Evolutionary conservation across 2,797 vertebrate genomes (phyloP), one percentile per base, ranked within the genome.

Genomic region (Echiichthys vipera): DNA sequence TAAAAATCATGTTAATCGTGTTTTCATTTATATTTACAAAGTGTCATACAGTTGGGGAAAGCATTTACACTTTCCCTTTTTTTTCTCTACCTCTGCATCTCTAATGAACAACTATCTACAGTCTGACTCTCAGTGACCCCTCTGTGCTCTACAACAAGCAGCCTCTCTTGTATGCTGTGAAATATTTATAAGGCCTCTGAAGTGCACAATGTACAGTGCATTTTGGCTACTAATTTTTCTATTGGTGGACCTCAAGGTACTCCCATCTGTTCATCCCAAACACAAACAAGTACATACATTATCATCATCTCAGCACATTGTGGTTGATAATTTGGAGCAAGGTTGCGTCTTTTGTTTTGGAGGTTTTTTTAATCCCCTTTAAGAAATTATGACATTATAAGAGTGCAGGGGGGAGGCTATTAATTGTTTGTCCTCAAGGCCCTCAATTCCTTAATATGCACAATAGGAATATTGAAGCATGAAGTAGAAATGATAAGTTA

Each of bases 111-210:
- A 43, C 43, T 63, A 74, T 57, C 32, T 79, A 51, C 46, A 36
- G 14, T 66, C 69, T 71, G 74, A 69, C 70, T 78, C 55, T 17
- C n/a, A 20, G 25, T 77, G 71, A 79, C 79, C 77, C n/a, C 61
- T 62, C 36, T 15, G 46, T 46, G 58, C 77, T 77, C 55, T 64
- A 5, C 62, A 83, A 57, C 56, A 62, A 51, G 34, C 77, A 65
- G 72, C 74, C 42, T 43, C 59, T 57, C 39, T 46, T 62, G 29
- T 54, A 62, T 51, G 47, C 25, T 40, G 78, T 86, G 51, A 88
- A 88, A 84, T 88, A 88, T 90, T 84, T 72, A 87, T 83, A 36
- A 8, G 46, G 20, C 27, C 58, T 78, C 76, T 30, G 42, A 56
- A 29, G 65, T 51, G 43, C 58, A 27, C 49, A n/a, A 5, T 46